Evolutionary conservation across 2,888 invertebrate genomes (phyloP), one percentile per base, ranked within the genome.

Genomic region (Drosophila ochracea): DNA sequence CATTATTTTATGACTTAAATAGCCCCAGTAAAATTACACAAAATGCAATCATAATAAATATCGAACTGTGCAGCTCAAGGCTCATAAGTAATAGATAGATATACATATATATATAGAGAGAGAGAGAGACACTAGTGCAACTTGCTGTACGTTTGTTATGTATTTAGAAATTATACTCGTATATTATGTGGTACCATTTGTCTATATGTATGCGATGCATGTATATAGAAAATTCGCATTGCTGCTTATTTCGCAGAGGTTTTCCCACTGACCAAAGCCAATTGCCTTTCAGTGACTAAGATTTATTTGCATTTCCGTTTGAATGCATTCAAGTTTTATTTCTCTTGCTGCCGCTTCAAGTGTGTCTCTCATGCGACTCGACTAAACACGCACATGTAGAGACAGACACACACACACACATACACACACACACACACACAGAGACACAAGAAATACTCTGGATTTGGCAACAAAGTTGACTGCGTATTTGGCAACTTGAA

Each of bases 261-360:
- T 75, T 68, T 62, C 31, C 63, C 60, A 74, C 80, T 81, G 84
- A 82, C 82, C 73, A 86, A 76, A 84, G 82, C 84, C 86, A 84
- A 84, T 86, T 87, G 86, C 84, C 82, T 85, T 84, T 67, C 75
- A 79, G 77, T 84, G 87, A 84, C 82, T 84, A 86, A 86, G 84
- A 84, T 84, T 84, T 84, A 84, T 84, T 86, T 84, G 84, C 84
- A 84, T 84, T 86, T 86, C 84, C 84, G 77, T 78, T 71, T 80
- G 87, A 86, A 86, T 84, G 84, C 84, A 77, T 82, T 85, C 72
- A 68, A 76, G 70, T 85, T 83, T 86, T 86, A 83, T 81, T 85
- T 75, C 77, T 74, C 63, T 66, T 50, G 62, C 54, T 67, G 37
- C 52, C 52, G 69, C 50, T 58, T 57, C 47, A 55, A 62, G 64